These are phyloP conservation scores for Opisthograptis luteolata DNA, from an alignment of 2,888 invertebrate species.

Conservation along the genomic window DNA sequence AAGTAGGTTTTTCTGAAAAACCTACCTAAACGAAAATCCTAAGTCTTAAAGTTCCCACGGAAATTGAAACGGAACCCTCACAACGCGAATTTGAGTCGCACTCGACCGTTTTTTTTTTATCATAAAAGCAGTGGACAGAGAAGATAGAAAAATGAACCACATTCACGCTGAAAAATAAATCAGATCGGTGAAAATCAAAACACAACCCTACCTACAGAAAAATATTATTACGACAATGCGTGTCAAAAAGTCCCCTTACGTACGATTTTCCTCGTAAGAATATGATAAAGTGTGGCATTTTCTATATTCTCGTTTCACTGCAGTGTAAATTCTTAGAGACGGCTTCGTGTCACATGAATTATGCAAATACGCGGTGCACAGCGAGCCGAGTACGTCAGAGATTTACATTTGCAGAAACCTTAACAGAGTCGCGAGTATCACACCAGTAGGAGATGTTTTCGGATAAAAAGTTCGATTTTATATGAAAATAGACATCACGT, in stretches of 20 bases:
- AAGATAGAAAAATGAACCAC: neutral
- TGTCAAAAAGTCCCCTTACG: slow-evolving; percentile 23
- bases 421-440: slow-evolving; percentile 14
- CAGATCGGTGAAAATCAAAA: slow-evolving; percentile 5
- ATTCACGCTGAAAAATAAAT: neutral
- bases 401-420: slow-evolving; percentile 61
- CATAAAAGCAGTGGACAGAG: neutral
- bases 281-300: slow-evolving; percentile 46
- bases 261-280: slow-evolving; percentile 35
- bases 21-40: too few relatives aligned
- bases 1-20: too few relatives aligned
- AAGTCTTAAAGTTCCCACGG: too few relatives aligned
- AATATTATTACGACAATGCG: slow-evolving; percentile 12
- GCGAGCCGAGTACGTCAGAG: slow-evolving; percentile 55
- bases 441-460: neutral
- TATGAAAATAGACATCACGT: too few relatives aligned
- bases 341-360: slow-evolving; percentile 75
- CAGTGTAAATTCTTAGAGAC: slow-evolving; percentile 70
- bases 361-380: slow-evolving; percentile 67
- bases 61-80: too few relatives aligned
- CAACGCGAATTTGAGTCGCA: too few relatives aligned
- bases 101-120: too few relatives aligned
- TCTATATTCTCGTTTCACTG: slow-evolving; percentile 54
- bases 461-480: neutral
- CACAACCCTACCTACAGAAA: slow-evolving; percentile 1